Evolutionary conservation across 30 jellyfish, hydroid and myxozoan genomes (phyloP).

Genomic region (Mastigias papua): DNA sequence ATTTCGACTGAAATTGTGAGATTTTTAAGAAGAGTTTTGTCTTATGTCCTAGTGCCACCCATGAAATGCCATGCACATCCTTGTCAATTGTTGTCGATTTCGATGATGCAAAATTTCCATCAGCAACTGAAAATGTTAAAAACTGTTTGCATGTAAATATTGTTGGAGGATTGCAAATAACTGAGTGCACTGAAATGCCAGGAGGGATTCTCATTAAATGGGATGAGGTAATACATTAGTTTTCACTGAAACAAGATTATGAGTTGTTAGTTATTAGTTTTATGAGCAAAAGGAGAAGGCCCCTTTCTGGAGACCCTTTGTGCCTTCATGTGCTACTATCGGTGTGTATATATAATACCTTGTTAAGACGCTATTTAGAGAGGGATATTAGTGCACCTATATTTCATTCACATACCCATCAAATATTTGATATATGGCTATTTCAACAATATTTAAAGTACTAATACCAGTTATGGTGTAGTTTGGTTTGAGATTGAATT

Average conservation of each 20-base stretch:
- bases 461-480: too few species aligned
- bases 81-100: slow-evolving; percentile 73
- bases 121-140: slow-evolving; percentile 72
- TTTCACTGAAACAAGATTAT: neutral
- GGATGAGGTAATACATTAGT: slow-evolving; percentile 90
- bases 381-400: too few species aligned
- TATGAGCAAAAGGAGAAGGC: neutral
- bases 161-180: slow-evolving; percentile 91
- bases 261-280: neutral
- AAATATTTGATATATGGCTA: too few species aligned
- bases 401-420: too few species aligned
- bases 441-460: too few species aligned
- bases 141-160: slow-evolving; percentile 77
- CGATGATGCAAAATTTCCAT: slow-evolving; percentile 73
- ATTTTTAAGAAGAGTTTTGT: neutral
- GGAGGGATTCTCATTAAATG: slow-evolving; percentile 93
- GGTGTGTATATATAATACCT: too few species aligned
- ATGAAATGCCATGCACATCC: slow-evolving; percentile 86
- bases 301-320: too few species aligned
- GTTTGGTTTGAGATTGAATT: too few species aligned
- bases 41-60: slow-evolving; percentile 44
- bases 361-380: too few species aligned
- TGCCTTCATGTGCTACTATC: too few species aligned
- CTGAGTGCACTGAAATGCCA: slow-evolving; percentile 94
- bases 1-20: too few species aligned